phyloP scores from a whole-genome alignment of 2,113 vertebrate genomes.

The Desmodus rotundus region DNA sequence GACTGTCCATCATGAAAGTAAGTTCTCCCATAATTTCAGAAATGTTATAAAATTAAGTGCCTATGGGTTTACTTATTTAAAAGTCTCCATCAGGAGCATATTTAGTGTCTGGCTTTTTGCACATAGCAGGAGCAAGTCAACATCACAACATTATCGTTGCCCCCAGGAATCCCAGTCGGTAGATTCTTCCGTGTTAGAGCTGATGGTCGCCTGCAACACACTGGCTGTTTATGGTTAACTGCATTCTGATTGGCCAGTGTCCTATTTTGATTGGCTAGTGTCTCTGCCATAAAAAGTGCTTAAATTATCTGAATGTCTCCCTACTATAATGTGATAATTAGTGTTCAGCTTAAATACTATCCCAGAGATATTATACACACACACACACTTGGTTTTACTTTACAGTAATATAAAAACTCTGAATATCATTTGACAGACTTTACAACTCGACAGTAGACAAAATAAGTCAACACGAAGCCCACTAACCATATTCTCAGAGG shows the following conservation, averaged over 20 bases:
- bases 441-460: background rate
- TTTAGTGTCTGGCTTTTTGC: no score
- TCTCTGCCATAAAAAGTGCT: background rate
- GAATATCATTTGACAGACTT: background rate
- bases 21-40: background rate
- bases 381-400: background rate
- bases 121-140: background rate
- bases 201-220: background rate
- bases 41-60: background rate
- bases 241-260: background rate
- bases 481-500: background rate
- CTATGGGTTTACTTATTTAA: background rate
- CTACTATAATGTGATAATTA: background rate
- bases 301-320: background rate
- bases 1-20: background rate
- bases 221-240: background rate
- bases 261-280: background rate
- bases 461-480: background rate
- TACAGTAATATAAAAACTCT: background rate
- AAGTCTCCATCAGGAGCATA: background rate
- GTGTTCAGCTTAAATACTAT: background rate
- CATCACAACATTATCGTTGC: background rate
- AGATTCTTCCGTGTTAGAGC: background rate
- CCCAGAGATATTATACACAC: background rate
- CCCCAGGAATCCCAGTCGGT: background rate